Percentiles rank a stretch among this genome's conserved stretches.
Evolutionary conservation across 2,888 invertebrate genomes (phyloP).

Genomic region (Pyrocoelia pectoralis): DNA sequence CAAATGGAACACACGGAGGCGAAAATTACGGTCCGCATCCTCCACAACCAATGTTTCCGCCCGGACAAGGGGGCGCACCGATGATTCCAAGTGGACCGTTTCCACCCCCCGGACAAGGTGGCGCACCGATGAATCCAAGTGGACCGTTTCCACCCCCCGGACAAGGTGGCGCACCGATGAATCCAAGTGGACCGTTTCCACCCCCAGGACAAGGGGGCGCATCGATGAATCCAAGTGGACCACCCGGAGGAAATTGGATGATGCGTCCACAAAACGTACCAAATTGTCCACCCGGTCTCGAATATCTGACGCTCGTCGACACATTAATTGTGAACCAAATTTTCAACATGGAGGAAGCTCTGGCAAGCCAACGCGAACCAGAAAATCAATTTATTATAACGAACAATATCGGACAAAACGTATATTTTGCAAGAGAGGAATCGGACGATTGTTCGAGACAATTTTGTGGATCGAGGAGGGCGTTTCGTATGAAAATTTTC

Average conservation of each 20-base stretch:
- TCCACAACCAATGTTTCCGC: conserved; percentile 47
- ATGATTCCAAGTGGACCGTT: neutral
- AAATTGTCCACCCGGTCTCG: conserved; percentile 81
- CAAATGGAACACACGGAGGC: neutral
- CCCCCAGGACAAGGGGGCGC: neutral
- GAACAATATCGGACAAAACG: conserved; percentile 74
- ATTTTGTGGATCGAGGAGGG: conserved; percentile 77
- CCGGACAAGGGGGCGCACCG: neutral
- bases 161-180: neutral
- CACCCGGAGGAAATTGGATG: conserved; percentile 17
- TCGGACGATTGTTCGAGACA: conserved; percentile 80
- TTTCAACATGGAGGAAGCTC: conserved; percentile 69
- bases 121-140: too few species aligned
- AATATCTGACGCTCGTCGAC: conserved; percentile 81
- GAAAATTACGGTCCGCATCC: neutral
- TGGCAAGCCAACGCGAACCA: conserved; percentile 77
- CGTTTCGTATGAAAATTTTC: conserved; percentile 82
- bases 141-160: neutral
- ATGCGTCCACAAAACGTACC: conserved; percentile 63
- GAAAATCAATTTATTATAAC: conserved; percentile 83
- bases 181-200: neutral
- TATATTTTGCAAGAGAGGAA: conserved; percentile 80
- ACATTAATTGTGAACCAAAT: conserved; percentile 77
- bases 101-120: neutral
- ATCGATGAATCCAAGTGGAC: neutral